Percentiles rank a stretch among this genome's conserved stretches.
Conservation (phyloP, 2,797 vertebrate species). For the Acanthis flammea region DNA sequence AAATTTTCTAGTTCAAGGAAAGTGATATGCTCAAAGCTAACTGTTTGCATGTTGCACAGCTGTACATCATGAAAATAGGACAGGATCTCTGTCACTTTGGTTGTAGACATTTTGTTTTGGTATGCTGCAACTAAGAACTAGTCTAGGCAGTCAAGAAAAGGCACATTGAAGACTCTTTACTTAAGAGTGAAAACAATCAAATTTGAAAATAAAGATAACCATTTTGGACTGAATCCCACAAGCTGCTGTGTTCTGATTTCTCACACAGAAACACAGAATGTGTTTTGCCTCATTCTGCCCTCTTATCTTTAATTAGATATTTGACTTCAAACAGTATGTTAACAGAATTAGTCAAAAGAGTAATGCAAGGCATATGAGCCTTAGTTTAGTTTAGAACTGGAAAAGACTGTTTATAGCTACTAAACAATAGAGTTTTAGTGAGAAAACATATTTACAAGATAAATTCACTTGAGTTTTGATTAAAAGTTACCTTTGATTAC, state of each 20-base stretch:
- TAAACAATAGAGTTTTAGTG: neutral
- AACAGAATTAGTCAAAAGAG: neutral
- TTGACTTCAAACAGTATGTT: neutral
- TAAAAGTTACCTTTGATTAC: neutral
- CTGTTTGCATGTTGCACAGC: neutral
- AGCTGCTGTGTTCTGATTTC: neutral
- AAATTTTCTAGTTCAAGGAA: neutral
- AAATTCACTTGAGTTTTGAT: neutral
- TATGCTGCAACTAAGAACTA: neutral
- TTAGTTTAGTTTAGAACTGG: neutral
- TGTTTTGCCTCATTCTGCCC: neutral
- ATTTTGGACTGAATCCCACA: neutral
- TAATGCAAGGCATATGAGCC: neutral
- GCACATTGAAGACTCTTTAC: neutral
- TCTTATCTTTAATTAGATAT: neutral
- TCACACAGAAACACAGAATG: neutral
- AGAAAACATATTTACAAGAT: neutral
- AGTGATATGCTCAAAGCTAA: neutral
- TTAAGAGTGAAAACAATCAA: neutral
- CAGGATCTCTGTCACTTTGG: neutral
- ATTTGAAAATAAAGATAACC: neutral
- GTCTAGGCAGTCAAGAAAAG: neutral
- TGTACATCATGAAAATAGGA: neutral
- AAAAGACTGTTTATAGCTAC: neutral
- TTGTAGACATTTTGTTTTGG: neutral